Evolutionary conservation across 2,888 invertebrate genomes (phyloP).

Genomic region (Phania funesta): DNA sequence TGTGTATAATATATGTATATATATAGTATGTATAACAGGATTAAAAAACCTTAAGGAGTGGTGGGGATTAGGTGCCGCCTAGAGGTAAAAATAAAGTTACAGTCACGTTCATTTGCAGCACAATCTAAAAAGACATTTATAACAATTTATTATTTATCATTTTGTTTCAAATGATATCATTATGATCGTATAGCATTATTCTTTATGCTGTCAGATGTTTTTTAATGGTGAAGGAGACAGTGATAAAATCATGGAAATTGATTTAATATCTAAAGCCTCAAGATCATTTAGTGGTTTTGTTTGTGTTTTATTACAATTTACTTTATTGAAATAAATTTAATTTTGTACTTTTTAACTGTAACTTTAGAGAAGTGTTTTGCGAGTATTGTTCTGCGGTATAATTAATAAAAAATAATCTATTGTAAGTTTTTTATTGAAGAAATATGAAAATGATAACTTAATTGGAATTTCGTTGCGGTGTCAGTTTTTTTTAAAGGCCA

Average conservation of each 20-base stretch:
- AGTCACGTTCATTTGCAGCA: conserved; percentile 7
- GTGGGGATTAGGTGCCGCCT: conserved; percentile 9
- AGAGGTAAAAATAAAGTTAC: not conserved
- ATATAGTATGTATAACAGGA: conserved; percentile 18
- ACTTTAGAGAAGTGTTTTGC: conserved; percentile 32
- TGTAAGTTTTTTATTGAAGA: too few relatives aligned
- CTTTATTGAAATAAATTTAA: too few relatives aligned
- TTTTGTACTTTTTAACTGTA: too few relatives aligned
- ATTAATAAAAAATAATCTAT: not conserved
- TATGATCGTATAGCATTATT: not conserved
- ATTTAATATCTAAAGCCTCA: conserved; percentile 32
- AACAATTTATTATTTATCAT: conserved; percentile 53
- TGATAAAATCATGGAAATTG: conserved; percentile 31
- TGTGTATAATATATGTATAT: not conserved
- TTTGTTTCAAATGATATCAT: conserved; percentile 21
- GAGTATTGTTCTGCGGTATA: not conserved
- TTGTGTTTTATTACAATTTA: not conserved
- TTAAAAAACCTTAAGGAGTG: conserved; percentile 36
- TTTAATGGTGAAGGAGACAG: not conserved
- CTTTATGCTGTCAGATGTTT: conserved; percentile 18
- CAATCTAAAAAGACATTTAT: conserved; percentile 25
- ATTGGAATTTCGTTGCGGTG: too few relatives aligned
- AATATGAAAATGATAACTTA: too few relatives aligned
- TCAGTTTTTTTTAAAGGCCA: too few relatives aligned
- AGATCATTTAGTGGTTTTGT: conserved; percentile 20